A percentile compares a stretch with the other conserved stretches of the same genome.
phyloP scores from a whole-genome alignment of 2,888 invertebrate genomes.

The Pachydiplax longipennis region DNA sequence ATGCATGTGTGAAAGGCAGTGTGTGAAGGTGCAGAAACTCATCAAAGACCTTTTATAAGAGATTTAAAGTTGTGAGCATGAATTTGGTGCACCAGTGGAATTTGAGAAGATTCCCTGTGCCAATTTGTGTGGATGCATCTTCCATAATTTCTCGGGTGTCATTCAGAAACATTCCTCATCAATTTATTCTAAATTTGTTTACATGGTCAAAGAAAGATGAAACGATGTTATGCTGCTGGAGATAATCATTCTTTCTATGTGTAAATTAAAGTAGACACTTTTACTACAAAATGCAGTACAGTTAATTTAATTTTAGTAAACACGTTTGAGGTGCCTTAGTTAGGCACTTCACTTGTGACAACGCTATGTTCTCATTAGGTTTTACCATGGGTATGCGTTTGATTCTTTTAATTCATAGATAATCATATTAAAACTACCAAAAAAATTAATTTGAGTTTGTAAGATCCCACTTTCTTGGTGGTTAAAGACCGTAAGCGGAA shows the following conservation, averaged over 20 bases:
- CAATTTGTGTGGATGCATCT: conserved; percentile 28
- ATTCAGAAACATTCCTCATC: conserved; percentile 26
- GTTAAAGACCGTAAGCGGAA: conserved; percentile 6
- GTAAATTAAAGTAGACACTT: conserved; percentile 62
- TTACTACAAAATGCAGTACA: conserved; percentile 61
- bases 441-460: conserved; percentile 2
- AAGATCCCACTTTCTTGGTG: conserved; percentile 23
- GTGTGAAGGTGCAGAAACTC: conserved; percentile 28
- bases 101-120: conserved; percentile 24
- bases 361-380: conserved; percentile 57
- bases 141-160: conserved; percentile 39
- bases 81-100: not conserved
- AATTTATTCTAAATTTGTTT: conserved; percentile 46
- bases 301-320: conserved; percentile 38
- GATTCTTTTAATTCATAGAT: conserved; percentile 69
- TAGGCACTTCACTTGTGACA: conserved; percentile 56
- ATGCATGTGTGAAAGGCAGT: conserved; percentile 38
- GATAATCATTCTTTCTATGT: conserved; percentile 52
- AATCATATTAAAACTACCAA: conserved; percentile 60
- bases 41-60: conserved; percentile 3
- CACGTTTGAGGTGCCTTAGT: not conserved
- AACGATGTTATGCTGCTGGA: conserved; percentile 38
- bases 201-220: conserved; percentile 7
- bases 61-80: conserved; percentile 32
- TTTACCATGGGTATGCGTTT: conserved; percentile 62